Evolutionary conservation across 2,888 invertebrate species (phyloP).

Genomic region (Clusia tigrina): DNA sequence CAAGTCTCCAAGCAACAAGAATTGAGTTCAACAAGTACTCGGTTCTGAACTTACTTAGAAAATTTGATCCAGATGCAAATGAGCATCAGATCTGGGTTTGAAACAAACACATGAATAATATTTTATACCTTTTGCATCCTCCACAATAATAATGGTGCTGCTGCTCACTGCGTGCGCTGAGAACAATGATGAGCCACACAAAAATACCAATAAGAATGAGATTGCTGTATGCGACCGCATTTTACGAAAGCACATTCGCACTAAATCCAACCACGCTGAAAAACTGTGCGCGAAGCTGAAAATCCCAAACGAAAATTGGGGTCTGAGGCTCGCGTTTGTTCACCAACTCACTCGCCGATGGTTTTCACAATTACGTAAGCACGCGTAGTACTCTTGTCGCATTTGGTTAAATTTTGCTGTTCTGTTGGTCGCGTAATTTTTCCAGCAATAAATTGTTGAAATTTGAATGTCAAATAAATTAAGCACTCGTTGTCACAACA

Average conservation of each 20-base stretch:
- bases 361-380: conserved; percentile 55
- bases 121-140: conserved; percentile 64
- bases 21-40: neutral
- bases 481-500: conserved; percentile 36
- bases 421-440: conserved; percentile 16
- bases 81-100: too few relatives aligned
- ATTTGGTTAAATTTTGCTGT: conserved; percentile 14
- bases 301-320: conserved; percentile 18
- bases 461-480: conserved; percentile 50
- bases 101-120: too few relatives aligned
- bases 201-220: neutral
- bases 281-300: neutral
- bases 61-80: too few relatives aligned
- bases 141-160: conserved; percentile 64
- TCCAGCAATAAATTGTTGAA: conserved; percentile 21
- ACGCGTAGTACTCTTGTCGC: conserved; percentile 32
- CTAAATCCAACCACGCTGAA: conserved; percentile 14
- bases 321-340: neutral
- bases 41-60: neutral
- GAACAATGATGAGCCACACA: conserved; percentile 7
- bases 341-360: conserved; percentile 30
- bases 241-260: conserved; percentile 2
- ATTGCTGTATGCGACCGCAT: conserved; percentile 29
- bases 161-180: conserved; percentile 26
- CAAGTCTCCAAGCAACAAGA: too few relatives aligned